These are phyloP conservation scores for Leucosticte australis DNA, from an alignment of 2,113 vertebrate genomes.

Conservation along the genomic window DNA sequence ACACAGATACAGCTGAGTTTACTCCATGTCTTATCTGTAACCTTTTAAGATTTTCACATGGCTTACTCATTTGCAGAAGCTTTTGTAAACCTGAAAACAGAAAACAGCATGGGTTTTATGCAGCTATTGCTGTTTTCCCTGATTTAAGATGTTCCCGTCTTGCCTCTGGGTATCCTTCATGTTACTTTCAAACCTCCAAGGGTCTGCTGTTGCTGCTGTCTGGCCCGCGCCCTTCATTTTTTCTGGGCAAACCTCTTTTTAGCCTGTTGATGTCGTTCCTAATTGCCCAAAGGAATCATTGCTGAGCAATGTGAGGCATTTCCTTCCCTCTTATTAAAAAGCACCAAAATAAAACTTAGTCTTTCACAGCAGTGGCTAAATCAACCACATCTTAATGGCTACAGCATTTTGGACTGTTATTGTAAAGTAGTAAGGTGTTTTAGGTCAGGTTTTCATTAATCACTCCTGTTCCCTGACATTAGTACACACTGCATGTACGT, in stretches of 20 bases:
- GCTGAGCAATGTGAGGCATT: constrained; percentile 62
- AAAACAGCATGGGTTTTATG: constrained; percentile 26
- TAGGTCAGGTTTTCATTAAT: not conserved
- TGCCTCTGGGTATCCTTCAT: not conserved
- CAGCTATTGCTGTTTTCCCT: not conserved
- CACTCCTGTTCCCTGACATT: not conserved
- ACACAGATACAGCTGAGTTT: constrained; percentile 42
- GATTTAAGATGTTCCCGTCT: not conserved
- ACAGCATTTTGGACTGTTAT: not conserved
- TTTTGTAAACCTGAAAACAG: constrained; percentile 37
- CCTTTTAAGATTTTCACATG: constrained; percentile 49
- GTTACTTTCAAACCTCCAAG: constrained; percentile 42
- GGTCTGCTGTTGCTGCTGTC: constrained; percentile 45
- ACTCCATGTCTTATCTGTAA: constrained; percentile 52
- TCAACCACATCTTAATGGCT: not conserved
- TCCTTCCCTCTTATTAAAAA: constrained; percentile 66
- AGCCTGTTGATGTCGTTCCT: constrained; percentile 50
- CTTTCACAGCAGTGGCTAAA: constrained; percentile 5
- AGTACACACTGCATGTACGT: not conserved
- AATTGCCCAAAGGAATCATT: constrained; percentile 61
- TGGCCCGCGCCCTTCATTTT: constrained; percentile 14
- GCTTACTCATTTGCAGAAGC: constrained; percentile 27
- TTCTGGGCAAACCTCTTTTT: constrained; percentile 51
- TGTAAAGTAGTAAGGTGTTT: not conserved
- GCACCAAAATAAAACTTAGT: constrained; percentile 51